These are phyloP conservation scores for Takifugu flavidus DNA, from an alignment of 2,113 vertebrate species.

Conservation along the genomic window DNA sequence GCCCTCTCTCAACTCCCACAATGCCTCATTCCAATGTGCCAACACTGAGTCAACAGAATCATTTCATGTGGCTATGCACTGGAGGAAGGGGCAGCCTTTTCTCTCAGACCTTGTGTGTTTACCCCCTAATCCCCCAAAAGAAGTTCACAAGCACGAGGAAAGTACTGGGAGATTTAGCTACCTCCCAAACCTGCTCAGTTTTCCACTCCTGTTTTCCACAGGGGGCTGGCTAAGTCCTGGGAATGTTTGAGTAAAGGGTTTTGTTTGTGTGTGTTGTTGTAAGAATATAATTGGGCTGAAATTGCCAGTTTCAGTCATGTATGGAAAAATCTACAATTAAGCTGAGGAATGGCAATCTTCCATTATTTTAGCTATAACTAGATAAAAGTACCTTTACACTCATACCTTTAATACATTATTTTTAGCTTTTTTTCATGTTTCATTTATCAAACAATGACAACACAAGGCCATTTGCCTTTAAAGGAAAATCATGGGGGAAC, in stretches of 20 bases:
- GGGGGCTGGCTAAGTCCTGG: constrained; percentile 33
- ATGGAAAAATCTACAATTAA: constrained; percentile 4
- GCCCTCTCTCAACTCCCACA: constrained; percentile 8
- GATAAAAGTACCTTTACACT: too few relatives aligned
- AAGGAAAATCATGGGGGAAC: too few relatives aligned
- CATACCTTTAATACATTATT: too few relatives aligned
- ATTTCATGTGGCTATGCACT: constrained; percentile 44
- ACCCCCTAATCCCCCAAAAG: constrained; percentile 50
- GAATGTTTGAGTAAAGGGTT: constrained; percentile 30
- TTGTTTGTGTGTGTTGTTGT: neutral
- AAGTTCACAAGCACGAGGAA: constrained; percentile 55
- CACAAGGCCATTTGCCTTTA: too few relatives aligned
- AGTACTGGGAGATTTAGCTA: constrained; percentile 54
- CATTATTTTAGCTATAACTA: too few relatives aligned
- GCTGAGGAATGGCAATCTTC: neutral
- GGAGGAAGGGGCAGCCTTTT: constrained; percentile 39
- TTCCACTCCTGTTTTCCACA: constrained; percentile 23
- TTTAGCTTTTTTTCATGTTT: too few relatives aligned
- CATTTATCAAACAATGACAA: too few relatives aligned
- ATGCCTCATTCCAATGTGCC: constrained; percentile 10
- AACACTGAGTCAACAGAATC: constrained; percentile 39
- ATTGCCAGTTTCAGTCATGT: neutral
- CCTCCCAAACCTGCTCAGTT: constrained; percentile 45
- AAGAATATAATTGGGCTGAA: constrained; percentile 15
- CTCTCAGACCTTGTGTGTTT: constrained; percentile 54